Percentiles rank a stretch among this genome's conserved stretches.
phyloP scores from a whole-genome alignment of 1,140 invertebrate species.

The Tetranychus urticae region DNA sequence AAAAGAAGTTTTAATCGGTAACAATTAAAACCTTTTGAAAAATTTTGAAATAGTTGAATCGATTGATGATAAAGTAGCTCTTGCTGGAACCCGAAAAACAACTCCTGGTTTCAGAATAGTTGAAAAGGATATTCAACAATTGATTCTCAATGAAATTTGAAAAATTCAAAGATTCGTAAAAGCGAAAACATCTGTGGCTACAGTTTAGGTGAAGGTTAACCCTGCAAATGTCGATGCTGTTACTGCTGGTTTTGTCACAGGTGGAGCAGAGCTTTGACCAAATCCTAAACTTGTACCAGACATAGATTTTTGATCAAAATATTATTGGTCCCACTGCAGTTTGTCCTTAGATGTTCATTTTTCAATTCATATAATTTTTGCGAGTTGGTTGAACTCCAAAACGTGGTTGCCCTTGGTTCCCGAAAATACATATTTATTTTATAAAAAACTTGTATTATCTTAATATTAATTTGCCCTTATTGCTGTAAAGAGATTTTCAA shows the following conservation, averaged over 20 bases:
- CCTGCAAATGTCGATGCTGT: background rate
- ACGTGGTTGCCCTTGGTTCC: background rate
- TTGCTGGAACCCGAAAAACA: constrained; percentile 25
- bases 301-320: background rate
- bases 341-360: background rate
- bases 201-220: background rate
- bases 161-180: background rate
- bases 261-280: background rate
- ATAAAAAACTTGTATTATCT: too few relatives aligned
- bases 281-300: background rate
- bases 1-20: too few relatives aligned
- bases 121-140: constrained; percentile 25
- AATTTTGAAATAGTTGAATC: constrained; percentile 3
- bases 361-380: too few relatives aligned
- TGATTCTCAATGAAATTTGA: constrained; percentile 25
- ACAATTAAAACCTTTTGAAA: too few relatives aligned
- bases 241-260: background rate
- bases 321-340: background rate
- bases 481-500: too few relatives aligned
- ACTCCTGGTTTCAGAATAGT: constrained; percentile 27
- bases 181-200: too few relatives aligned
- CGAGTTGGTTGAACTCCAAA: background rate
- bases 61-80: constrained; percentile 20
- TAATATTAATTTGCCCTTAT: too few relatives aligned
- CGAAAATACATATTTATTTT: background rate